These are phyloP conservation scores for Pollenia labialis DNA, from an alignment of 2,888 invertebrate genomes.

Conservation along the genomic window DNA sequence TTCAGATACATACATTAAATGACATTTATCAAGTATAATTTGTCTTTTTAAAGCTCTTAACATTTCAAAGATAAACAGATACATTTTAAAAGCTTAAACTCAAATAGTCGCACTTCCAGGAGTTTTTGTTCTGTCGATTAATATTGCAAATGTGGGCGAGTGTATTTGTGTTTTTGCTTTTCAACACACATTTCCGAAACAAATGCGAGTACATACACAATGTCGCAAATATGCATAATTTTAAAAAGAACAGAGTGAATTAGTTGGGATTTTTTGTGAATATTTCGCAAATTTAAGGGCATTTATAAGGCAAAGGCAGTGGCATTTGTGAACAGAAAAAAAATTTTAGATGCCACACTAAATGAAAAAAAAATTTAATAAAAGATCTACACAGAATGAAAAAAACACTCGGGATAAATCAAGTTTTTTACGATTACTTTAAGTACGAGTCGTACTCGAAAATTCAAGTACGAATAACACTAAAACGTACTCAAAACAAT, in stretches of 20 bases:
- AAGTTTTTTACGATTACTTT: too few species aligned
- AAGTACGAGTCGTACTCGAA: too few species aligned
- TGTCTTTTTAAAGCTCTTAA: conserved; percentile 57
- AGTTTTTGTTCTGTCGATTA: conserved; percentile 39
- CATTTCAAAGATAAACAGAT: conserved; percentile 9
- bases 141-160: not conserved
- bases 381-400: too few species aligned
- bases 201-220: not conserved
- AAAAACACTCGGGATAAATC: too few species aligned
- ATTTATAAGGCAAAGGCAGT: too few species aligned
- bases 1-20: conserved; percentile 6
- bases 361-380: too few species aligned
- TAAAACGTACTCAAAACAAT: too few species aligned
- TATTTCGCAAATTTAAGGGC: too few species aligned
- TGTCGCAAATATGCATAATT: conserved; percentile 3
- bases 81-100: conserved; percentile 57
- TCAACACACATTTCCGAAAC: not conserved
- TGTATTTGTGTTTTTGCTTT: not conserved
- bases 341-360: too few species aligned
- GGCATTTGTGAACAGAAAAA: too few species aligned
- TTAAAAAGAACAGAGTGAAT: not conserved
- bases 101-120: conserved; percentile 6
- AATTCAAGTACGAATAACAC: too few species aligned
- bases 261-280: too few species aligned
- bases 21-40: conserved; percentile 57